A percentile compares a stretch with the other conserved stretches of the same genome.
phyloP scores from a whole-genome alignment of 2,888 invertebrate genomes.

The Ellobium chinense region DNA sequence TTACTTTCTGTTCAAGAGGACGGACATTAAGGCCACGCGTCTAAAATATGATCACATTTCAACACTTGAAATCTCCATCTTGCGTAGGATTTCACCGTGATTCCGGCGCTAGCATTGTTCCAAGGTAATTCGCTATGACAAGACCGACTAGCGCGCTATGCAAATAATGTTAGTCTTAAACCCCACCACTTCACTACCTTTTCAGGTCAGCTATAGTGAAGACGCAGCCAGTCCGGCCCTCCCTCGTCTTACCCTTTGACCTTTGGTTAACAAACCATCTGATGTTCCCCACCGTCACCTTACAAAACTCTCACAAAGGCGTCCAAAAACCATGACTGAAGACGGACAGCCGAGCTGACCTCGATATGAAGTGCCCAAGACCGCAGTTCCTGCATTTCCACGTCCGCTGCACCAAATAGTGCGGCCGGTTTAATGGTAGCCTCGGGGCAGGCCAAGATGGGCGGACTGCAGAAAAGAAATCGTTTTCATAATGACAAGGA shows the following conservation, averaged over 20 bases:
- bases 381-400: constrained; percentile 23
- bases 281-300: constrained; percentile 22
- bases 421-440: neutral
- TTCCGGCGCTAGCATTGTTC: constrained; percentile 2
- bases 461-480: neutral
- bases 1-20: neutral
- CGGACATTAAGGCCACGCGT: constrained; percentile 21
- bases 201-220: neutral
- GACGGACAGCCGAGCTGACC: constrained; percentile 20
- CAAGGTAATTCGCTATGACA: constrained; percentile 10
- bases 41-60: constrained; percentile 27
- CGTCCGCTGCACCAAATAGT: constrained; percentile 8
- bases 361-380: constrained; percentile 39
- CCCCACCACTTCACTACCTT: constrained; percentile 5
- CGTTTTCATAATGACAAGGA: neutral
- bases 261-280: constrained; percentile 30
- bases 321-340: constrained; percentile 11
- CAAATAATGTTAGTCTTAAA: constrained; percentile 41
- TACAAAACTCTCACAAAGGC: constrained; percentile 24
- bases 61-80: constrained; percentile 16
- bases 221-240: constrained; percentile 9
- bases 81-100: constrained; percentile 4
- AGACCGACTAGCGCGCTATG: constrained; percentile 21
- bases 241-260: constrained; percentile 30
- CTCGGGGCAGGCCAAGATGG: neutral